A percentile compares a stretch with the other conserved stretches of the same genome.
Evolutionary conservation across 2,888 invertebrate species (phyloP).

Genomic region (Anorthoa munda): DNA sequence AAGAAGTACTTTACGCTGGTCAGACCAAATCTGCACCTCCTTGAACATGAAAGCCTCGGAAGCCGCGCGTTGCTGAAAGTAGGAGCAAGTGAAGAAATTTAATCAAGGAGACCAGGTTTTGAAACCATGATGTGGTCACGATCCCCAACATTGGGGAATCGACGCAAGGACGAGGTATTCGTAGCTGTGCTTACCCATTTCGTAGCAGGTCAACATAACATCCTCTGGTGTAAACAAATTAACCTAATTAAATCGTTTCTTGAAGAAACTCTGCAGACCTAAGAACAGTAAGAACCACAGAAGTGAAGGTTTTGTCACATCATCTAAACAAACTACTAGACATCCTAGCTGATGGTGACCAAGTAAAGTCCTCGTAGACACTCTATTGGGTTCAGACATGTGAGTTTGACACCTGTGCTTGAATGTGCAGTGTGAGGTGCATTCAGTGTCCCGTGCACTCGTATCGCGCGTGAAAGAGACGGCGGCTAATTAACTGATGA

Average conservation of each 20-base stretch:
- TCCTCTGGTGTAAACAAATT: neutral
- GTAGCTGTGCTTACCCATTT: neutral
- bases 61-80: too few relatives aligned
- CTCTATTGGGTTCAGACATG: conserved; percentile 1
- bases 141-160: too few relatives aligned
- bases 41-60: too few relatives aligned
- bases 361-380: conserved; percentile 5
- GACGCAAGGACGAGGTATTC: too few relatives aligned
- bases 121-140: too few relatives aligned
- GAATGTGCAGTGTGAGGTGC: neutral
- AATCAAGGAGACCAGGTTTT: too few relatives aligned
- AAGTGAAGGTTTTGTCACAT: neutral
- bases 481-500: conserved; percentile 27
- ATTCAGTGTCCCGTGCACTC: neutral
- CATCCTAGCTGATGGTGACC: conserved; percentile 6
- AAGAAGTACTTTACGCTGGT: too few relatives aligned
- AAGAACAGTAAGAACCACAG: neutral
- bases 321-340: neutral
- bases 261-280: neutral
- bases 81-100: too few relatives aligned
- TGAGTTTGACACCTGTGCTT: neutral
- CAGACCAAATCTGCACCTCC: too few relatives aligned
- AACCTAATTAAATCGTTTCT: neutral
- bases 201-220: neutral
- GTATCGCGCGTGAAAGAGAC: neutral